Conservation (phyloP, 2,113 vertebrate genomes). For the Callionymus lyra region DNA sequence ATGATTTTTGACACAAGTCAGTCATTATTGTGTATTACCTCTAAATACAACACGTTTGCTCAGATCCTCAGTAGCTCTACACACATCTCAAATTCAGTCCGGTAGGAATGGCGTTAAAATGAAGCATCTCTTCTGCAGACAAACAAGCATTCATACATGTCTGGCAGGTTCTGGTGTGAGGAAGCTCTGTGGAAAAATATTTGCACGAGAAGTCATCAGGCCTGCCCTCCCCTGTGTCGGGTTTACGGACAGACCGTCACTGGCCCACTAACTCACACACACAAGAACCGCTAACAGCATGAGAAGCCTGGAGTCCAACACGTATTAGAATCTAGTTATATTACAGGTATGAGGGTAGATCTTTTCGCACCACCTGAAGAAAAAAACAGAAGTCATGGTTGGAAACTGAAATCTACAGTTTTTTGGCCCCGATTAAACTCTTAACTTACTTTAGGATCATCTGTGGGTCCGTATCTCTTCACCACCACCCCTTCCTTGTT, state of each 20-base stretch:
- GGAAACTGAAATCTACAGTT: background rate
- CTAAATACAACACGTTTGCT: background rate
- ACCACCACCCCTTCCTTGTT: conserved; percentile 79
- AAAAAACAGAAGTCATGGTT: background rate
- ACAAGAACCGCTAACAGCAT: conserved; percentile 17
- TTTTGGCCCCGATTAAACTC: too few species aligned
- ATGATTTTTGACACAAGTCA: too few species aligned
- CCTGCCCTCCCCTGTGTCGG: conserved; percentile 67
- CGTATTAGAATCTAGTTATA: accelerated
- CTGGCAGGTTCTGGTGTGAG: conserved; percentile 13
- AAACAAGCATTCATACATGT: conserved; percentile 17
- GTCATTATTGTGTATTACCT: too few species aligned
- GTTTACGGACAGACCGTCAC: conserved; percentile 82
- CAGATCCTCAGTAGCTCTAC: too few species aligned
- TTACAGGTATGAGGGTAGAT: conserved; percentile 79
- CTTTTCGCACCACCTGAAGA: conserved; percentile 82
- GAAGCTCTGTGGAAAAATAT: conserved; percentile 45
- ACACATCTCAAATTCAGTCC: background rate
- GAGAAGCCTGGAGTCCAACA: conserved; percentile 1
- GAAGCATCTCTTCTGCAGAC: background rate
- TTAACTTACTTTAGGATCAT: conserved; percentile 85
- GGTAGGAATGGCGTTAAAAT: conserved; percentile 15
- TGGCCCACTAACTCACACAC: conserved; percentile 48
- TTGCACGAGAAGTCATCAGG: conserved; percentile 78
- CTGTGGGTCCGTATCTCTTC: conserved; percentile 85